A percentile compares a stretch with the other conserved stretches of the same genome.
Conservation (phyloP, 2,113 vertebrate species). For the Donacobius atricapilla region DNA sequence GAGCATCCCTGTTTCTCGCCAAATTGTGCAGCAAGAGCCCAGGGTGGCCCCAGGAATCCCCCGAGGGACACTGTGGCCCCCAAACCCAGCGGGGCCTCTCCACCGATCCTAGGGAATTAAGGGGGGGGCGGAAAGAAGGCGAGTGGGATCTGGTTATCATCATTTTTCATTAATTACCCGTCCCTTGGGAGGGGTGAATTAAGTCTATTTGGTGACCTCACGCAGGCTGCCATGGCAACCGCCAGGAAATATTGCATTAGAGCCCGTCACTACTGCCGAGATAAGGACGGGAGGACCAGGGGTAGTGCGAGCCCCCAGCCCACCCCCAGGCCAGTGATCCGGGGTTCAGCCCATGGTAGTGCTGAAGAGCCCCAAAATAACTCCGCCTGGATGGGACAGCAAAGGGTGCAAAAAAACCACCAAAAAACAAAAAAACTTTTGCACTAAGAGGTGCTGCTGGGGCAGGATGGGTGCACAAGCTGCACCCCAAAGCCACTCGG, state of each 20-base stretch:
- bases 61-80: neutral
- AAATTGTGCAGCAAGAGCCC: neutral
- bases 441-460: neutral
- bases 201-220: slow-evolving; percentile 69
- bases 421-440: neutral
- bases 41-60: neutral
- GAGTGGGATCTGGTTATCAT: slow-evolving; percentile 55
- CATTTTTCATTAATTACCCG: slow-evolving; percentile 58
- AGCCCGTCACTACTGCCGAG: slow-evolving; percentile 6
- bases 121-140: neutral
- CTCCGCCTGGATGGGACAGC: neutral
- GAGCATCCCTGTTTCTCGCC: neutral
- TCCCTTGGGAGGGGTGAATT: slow-evolving; percentile 55
- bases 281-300: neutral
- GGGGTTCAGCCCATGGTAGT: neutral
- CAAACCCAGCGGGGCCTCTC: neutral
- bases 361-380: neutral
- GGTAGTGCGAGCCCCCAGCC: neutral
- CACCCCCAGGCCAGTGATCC: rapidly evolving
- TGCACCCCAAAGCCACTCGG: neutral
- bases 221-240: slow-evolving; percentile 60
- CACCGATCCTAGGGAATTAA: neutral
- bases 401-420: neutral
- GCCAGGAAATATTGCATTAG: slow-evolving; percentile 61
- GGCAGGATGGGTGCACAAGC: neutral